Base-by-base conservation (phyloP, 2,113 vertebrate genomes). In the Mus spicilegus region DNA sequence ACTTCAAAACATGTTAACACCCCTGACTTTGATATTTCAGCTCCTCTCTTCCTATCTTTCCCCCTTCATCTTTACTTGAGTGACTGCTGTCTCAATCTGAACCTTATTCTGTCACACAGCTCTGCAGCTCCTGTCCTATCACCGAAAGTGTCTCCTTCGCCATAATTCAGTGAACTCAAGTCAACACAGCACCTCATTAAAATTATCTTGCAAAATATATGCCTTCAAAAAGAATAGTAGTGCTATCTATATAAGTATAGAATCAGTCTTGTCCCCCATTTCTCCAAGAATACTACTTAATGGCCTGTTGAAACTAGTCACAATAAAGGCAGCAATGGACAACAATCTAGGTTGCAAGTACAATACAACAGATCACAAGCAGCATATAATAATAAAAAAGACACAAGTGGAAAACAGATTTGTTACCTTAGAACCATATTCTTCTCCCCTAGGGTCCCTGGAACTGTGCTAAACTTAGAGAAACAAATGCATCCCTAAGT, bases 191-290 rank as follows among this genome's bases (percentile, higher is more conserved):
- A 58, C 56, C 56, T 93, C 26, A 70, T 10, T 97, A 93, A 94
- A 96, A 95, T 84, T 91, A 51, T 90, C 63, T 75, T 84, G 20
- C 77, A 93, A 94, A 96, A 94, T 30, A 49, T 63, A 39, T 73
- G 69, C 36, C 82, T 91, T 87, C 54, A 16, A 94, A 89, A 91
- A 2, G 24, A 92, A 91, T 10, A n/a, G 17, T 22, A 88, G 24
- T 39, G 20, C 58, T 67, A 86, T 39, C 77, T 85, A 24, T 39
- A 76, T 91, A 96, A 93, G 94, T 42, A 16, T 3, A 67, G 24
- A 95, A 85, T 93, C 42, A 26, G 13, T 61, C 26, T 77, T 81
- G 5, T 33, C n/a, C 11, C 70, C 67, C 49, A 56, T 73, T 92
- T 90, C 16, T 49, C 13, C 14, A 76, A 14, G 93, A 85, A 76